Evolutionary conservation across 1,140 invertebrate genomes (phyloP).

Genomic region (Drosophila rufa): DNA sequence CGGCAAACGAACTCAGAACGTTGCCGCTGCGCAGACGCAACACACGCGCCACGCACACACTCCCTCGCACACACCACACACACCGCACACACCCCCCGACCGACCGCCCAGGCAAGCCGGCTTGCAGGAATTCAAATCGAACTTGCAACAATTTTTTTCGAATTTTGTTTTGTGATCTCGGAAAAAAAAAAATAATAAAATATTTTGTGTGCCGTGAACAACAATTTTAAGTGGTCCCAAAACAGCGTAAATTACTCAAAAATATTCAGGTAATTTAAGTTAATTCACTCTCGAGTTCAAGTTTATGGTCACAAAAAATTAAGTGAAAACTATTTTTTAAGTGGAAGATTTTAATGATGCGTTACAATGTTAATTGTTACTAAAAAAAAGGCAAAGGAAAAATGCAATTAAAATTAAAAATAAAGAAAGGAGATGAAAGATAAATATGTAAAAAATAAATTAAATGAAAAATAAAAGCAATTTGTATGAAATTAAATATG

Average conservation of each 20-base stretch:
- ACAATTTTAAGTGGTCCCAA: constrained; percentile 28
- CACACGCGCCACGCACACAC: constrained; percentile 63
- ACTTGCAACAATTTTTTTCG: constrained; percentile 21
- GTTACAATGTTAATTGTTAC: background rate
- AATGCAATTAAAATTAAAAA: background rate
- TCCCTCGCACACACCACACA: constrained; percentile 20
- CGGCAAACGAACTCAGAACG: constrained; percentile 77
- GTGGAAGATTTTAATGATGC: background rate
- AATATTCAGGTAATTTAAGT: constrained; percentile 34
- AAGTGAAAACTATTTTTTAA: constrained; percentile 32
- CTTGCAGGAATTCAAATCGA: constrained; percentile 25
- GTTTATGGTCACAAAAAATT: constrained; percentile 22
- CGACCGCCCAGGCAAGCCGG: constrained; percentile 22
- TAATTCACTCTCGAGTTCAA: constrained; percentile 26
- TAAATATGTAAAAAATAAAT: too few species aligned
- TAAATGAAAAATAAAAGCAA: background rate
- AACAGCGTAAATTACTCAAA: constrained; percentile 20
- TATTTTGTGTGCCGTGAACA: constrained; percentile 10
- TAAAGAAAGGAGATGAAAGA: background rate
- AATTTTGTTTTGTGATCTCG: constrained; percentile 10
- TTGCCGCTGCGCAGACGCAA: constrained; percentile 75
- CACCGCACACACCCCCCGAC: constrained; percentile 1
- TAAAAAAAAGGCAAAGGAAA: background rate
- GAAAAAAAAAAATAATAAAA: background rate
- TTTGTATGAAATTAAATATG: background rate